These are phyloP conservation scores for Melieria picta DNA, from an alignment of 2,888 invertebrate genomes.

Conservation along the genomic window DNA sequence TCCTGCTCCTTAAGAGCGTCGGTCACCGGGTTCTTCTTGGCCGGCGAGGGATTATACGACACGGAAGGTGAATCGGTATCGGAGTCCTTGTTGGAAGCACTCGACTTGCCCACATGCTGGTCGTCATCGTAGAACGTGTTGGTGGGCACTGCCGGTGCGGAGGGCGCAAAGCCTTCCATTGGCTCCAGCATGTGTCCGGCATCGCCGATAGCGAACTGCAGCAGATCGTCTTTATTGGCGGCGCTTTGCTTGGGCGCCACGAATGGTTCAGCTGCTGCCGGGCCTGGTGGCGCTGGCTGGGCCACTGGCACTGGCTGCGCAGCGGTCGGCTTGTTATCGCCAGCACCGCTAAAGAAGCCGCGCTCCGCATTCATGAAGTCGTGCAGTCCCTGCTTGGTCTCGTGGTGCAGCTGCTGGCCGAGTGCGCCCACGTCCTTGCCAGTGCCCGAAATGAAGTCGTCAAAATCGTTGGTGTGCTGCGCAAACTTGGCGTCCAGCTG, in stretches of 20 bases:
- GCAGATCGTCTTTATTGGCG: slow-evolving; percentile 26
- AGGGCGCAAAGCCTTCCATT: slow-evolving; percentile 35
- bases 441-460: slow-evolving; percentile 52
- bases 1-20: slow-evolving; percentile 63
- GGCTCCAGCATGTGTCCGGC: slow-evolving; percentile 31
- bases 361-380: slow-evolving; percentile 63
- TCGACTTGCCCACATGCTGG: slow-evolving; percentile 41
- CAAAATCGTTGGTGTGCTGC: slow-evolving; percentile 54
- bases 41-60: slow-evolving; percentile 63
- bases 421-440: slow-evolving; percentile 40
- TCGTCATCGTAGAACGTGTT: slow-evolving; percentile 43
- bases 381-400: slow-evolving; percentile 51
- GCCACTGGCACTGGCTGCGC: slow-evolving; percentile 5
- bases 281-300: slow-evolving; percentile 9
- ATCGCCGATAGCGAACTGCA: slow-evolving; percentile 25
- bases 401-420: slow-evolving; percentile 33
- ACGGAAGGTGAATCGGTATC: slow-evolving; percentile 63
- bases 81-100: slow-evolving; percentile 56
- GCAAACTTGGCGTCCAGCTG: slow-evolving; percentile 61
- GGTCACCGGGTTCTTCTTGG: slow-evolving; percentile 59
- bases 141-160: slow-evolving; percentile 34
- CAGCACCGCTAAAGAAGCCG: slow-evolving; percentile 40
- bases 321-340: slow-evolving; percentile 22
- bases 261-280: background rate
- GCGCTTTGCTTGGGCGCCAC: background rate